phyloP scores from a whole-genome alignment of 2,888 invertebrate species.

The Agrochola lota region DNA sequence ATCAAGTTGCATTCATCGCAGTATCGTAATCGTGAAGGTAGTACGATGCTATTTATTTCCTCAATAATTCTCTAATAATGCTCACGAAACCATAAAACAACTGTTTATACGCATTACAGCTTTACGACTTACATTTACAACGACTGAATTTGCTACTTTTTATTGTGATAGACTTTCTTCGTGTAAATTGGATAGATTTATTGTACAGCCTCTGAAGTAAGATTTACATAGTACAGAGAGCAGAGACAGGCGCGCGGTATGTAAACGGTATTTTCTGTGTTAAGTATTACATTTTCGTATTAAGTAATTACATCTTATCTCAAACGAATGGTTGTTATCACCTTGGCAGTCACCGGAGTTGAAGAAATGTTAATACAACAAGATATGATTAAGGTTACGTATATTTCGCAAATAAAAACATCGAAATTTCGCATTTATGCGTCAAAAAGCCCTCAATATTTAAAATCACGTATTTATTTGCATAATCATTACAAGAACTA shows the following conservation, averaged over 20 bases:
- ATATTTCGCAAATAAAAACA: too few species aligned
- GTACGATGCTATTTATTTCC: slow-evolving; percentile 40
- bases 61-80: slow-evolving; percentile 55
- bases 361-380: too few species aligned
- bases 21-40: slow-evolving; percentile 34
- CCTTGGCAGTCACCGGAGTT: too few species aligned
- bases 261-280: too few species aligned
- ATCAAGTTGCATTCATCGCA: slow-evolving; percentile 35
- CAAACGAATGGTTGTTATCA: too few species aligned
- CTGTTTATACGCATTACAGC: slow-evolving; percentile 29
- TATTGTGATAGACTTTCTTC: slow-evolving; percentile 28
- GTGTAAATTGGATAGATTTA: slow-evolving; percentile 38
- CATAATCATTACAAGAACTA: too few species aligned
- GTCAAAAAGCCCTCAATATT: too few species aligned
- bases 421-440: too few species aligned
- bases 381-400: too few species aligned
- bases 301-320: too few species aligned
- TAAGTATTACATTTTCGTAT: too few species aligned
- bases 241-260: not conserved
- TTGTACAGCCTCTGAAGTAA: not conserved
- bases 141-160: slow-evolving; percentile 29
- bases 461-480: too few species aligned
- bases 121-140: slow-evolving; percentile 44
- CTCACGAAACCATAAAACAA: slow-evolving; percentile 53
- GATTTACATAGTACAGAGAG: slow-evolving; percentile 12